phyloP scores from a whole-genome alignment of 2,113 vertebrate genomes.

The Callaeas wilsoni region DNA sequence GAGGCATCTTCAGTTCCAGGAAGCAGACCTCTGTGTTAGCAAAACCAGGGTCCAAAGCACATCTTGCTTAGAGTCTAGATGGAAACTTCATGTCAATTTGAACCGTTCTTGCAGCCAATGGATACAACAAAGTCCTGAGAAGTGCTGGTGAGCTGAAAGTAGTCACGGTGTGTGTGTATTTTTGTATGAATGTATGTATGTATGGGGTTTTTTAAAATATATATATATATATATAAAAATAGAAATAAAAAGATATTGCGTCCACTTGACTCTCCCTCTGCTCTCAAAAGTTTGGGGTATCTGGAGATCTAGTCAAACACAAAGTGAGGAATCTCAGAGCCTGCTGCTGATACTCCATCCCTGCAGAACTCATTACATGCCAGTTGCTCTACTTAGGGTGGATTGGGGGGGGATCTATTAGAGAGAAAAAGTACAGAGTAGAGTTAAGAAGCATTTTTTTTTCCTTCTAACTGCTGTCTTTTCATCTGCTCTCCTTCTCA shows the following conservation, averaged over 20 bases:
- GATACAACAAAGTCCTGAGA: not conserved
- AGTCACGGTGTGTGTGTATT: not conserved
- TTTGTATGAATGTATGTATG: not conserved
- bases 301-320: not conserved
- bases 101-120: not conserved
- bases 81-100: constrained; percentile 5
- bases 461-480: constrained; percentile 26
- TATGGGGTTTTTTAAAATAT: no score
- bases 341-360: not conserved
- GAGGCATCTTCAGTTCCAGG: constrained; percentile 35
- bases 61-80: not conserved
- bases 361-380: constrained; percentile 40
- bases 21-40: constrained; percentile 8
- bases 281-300: not conserved
- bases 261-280: not conserved
- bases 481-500: constrained; percentile 48
- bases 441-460: constrained; percentile 41
- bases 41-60: not conserved
- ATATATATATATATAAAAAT: rapidly evolving
- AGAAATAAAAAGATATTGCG: not conserved
- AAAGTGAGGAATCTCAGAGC: not conserved
- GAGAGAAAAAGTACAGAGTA: constrained; percentile 44
- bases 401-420: constrained; percentile 2
- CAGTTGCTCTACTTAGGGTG: not conserved
- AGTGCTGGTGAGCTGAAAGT: not conserved